Evolutionary conservation across 1,140 invertebrate genomes (phyloP).

Genomic region (Drosophila kikkawai): DNA sequence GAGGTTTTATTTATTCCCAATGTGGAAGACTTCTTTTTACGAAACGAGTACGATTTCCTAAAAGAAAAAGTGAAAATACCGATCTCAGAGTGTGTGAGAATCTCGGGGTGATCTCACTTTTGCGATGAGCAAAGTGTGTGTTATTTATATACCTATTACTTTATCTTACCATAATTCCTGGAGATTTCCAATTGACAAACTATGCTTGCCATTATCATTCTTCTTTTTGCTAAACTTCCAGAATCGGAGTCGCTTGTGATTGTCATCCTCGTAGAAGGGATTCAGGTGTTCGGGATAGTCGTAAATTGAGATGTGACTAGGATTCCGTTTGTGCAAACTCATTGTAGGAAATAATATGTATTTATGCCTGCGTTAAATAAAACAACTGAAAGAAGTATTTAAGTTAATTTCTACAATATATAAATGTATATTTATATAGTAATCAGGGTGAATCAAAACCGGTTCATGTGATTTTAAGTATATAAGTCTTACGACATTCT

Average conservation of each 20-base stretch:
- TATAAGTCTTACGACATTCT: constrained; percentile 2
- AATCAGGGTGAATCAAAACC: background rate
- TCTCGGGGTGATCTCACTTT: constrained; percentile 3
- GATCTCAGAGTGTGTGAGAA: background rate
- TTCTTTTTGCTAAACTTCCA: constrained; percentile 85
- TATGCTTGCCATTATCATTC: constrained; percentile 85
- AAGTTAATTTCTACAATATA: background rate
- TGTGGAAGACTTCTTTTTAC: constrained; percentile 83
- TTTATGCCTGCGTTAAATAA: constrained; percentile 44
- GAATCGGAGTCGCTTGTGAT: constrained; percentile 87
- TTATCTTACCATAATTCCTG: constrained; percentile 86
- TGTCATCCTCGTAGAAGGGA: constrained; percentile 89
- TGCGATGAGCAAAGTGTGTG: background rate
- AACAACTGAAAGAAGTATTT: constrained; percentile 16
- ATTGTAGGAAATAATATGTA: constrained; percentile 41
- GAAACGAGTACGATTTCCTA: constrained; percentile 79
- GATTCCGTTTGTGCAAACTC: constrained; percentile 65
- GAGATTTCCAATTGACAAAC: constrained; percentile 86
- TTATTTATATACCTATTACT: constrained; percentile 13
- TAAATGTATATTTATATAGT: background rate
- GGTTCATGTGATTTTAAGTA: background rate
- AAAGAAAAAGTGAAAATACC: constrained; percentile 2
- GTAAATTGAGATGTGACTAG: constrained; percentile 86
- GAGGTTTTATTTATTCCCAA: constrained; percentile 85
- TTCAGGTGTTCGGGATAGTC: constrained; percentile 91